Base-by-base conservation (phyloP, 2,888 invertebrate genomes). In the Pyrrhosoma nymphula region DNA sequence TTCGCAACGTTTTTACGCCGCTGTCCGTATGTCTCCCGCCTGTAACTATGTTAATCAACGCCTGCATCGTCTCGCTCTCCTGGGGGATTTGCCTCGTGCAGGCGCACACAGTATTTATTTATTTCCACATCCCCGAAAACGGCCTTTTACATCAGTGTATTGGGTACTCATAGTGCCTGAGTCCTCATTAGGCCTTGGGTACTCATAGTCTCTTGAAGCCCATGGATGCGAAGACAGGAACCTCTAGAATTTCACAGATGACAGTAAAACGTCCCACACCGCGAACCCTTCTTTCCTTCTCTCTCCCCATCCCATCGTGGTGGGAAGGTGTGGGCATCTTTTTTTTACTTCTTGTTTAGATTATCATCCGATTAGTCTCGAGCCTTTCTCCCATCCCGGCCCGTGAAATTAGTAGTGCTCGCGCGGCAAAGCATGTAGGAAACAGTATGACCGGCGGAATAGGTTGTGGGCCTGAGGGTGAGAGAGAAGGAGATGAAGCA, bases 301-400 rank as follows among this genome's bases (percentile, higher is more conserved):
- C 47, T 8, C 12, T 82, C 14, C 16, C 82, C 35, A 35, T 82
- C n/a, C 35, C 82, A 35, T 26, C 3, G 82, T n/a, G 35, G 16
- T 16, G 35, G 14, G 35, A 82, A 82, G 82, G 35, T 4, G 23
- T 23, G 35, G 23, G 16, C 82, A 35, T 35, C 10, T 82, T 14
- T 82, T 82, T 82, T 82, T 82, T 82, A 82, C 82, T 82, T 82
- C 30, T 82, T 82, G 82, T 82, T 82, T 35, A 82, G 82, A 82
- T 35, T 35, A 82, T 82, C 82, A 35, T 30, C 30, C 82, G 82
- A 82, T 82, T 82, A 82, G 82, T 82, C 35, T 82, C 82, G 82
- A 35, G 82, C 82, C 82, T 82, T 82, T 35, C 82, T 82, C 30
- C 30, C 30, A 14, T 82, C 82, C 82, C 14, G 14, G 30, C 35